phyloP scores from a whole-genome alignment of 2,113 vertebrate species.

The Austrofundulus limnaeus region DNA sequence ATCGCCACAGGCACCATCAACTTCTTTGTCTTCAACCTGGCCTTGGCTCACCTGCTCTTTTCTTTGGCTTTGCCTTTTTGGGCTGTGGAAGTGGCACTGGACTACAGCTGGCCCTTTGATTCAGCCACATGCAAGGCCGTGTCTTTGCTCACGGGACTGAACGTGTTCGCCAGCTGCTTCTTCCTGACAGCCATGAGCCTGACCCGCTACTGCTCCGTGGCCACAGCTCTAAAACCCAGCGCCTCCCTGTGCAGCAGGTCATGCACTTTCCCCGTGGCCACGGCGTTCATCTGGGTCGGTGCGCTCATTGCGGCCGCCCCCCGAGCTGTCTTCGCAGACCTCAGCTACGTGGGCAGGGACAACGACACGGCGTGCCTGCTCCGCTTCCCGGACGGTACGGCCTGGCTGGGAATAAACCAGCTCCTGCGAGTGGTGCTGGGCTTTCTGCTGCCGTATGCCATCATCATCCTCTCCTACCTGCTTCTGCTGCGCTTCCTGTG shows the following conservation, averaged over 20 bases:
- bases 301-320: conserved; percentile 68
- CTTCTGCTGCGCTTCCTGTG: conserved; percentile 78
- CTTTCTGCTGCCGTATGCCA: conserved; percentile 75
- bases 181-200: conserved; percentile 80
- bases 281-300: conserved; percentile 69
- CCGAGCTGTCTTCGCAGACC: conserved; percentile 70
- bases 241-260: conserved; percentile 33
- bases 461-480: conserved; percentile 75
- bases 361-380: conserved; percentile 77
- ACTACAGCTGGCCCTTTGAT: conserved; percentile 81
- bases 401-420: conserved; percentile 78
- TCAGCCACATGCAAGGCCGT: conserved; percentile 73
- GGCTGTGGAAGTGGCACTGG: conserved; percentile 75
- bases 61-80: conserved; percentile 78
- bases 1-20: conserved; percentile 73
- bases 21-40: conserved; percentile 78
- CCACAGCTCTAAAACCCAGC: conserved; percentile 67
- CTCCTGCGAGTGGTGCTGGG: conserved; percentile 73
- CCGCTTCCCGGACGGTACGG: conserved; percentile 73
- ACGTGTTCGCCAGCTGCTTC: conserved; percentile 77
- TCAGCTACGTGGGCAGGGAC: conserved; percentile 49
- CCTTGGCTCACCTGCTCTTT: conserved; percentile 75
- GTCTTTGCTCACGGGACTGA: conserved; percentile 72
- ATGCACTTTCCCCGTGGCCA: conserved; percentile 48
- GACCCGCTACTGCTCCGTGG: conserved; percentile 77